Percentiles rank a stretch among this genome's conserved stretches.
Evolutionary conservation across 2,797 vertebrate genomes (phyloP).

Genomic region (Epinephelus coioides): DNA sequence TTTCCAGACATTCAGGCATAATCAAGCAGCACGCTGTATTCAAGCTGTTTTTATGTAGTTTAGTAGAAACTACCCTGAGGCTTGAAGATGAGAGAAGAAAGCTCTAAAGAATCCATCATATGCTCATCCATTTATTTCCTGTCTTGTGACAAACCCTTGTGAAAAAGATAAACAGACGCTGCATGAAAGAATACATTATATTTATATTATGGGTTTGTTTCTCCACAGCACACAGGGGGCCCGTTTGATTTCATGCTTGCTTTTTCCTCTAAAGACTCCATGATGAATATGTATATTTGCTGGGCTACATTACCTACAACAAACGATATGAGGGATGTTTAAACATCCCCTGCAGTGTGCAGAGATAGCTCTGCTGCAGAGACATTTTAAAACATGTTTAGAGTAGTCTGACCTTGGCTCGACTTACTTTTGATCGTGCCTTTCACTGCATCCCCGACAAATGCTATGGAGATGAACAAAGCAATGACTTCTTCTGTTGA

Average conservation of each 20-base stretch:
- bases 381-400: conserved; percentile 33
- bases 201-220: conserved; percentile 28
- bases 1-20: conserved; percentile 6
- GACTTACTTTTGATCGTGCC: conserved; percentile 94
- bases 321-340: conserved; percentile 29
- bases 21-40: neutral
- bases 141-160: conserved; percentile 19
- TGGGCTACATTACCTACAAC: conserved; percentile 42
- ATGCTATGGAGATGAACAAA: conserved; percentile 96
- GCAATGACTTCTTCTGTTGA: conserved; percentile 97
- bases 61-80: conserved; percentile 18
- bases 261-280: conserved; percentile 30
- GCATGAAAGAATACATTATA: conserved; percentile 27
- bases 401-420: conserved; percentile 33
- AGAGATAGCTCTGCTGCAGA: conserved; percentile 4
- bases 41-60: conserved; percentile 15
- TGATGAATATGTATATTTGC: conserved; percentile 42
- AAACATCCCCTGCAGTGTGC: conserved; percentile 1
- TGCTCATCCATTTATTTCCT: conserved; percentile 7
- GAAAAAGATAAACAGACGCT: conserved; percentile 28
- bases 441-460: conserved; percentile 94
- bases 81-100: conserved; percentile 2
- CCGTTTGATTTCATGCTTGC: conserved; percentile 49
- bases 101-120: conserved; percentile 22
- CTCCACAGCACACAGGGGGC: conserved; percentile 5